These are phyloP conservation scores for Leucoraja erinaceus DNA, from an alignment of 2,113 vertebrate species.

Conservation along the genomic window DNA sequence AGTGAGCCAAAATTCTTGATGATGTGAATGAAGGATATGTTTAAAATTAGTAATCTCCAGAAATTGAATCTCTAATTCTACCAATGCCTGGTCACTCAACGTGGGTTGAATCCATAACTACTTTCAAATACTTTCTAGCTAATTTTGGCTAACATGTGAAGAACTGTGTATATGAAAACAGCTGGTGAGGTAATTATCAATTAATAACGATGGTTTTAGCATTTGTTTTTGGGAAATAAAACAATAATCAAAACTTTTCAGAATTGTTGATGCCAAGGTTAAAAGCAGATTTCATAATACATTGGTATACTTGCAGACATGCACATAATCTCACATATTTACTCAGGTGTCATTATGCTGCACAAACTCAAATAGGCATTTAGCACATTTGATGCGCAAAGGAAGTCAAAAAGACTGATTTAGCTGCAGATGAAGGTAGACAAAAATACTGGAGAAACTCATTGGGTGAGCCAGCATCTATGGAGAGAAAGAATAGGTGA, in stretches of 20 bases:
- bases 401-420: not conserved
- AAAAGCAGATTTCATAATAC: no score
- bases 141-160: not conserved
- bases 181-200: not conserved
- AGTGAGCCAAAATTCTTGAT: not conserved
- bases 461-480: no score
- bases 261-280: not conserved
- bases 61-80: not conserved
- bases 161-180: not conserved
- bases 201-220: not conserved
- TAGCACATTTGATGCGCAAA: not conserved
- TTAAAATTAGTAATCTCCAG: not conserved
- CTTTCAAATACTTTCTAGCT: not conserved
- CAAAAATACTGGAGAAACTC: no score
- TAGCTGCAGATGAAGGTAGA: no score
- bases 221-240: not conserved
- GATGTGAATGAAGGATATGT: not conserved
- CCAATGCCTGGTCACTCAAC: not conserved
- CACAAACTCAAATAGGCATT: not conserved
- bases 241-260: not conserved
- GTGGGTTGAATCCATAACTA: not conserved
- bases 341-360: not conserved
- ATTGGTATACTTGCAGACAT: not conserved
- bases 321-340: not conserved
- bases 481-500: no score